Conservation (phyloP, 2,113 vertebrate species). For the Rhinoptilus africanus region DNA sequence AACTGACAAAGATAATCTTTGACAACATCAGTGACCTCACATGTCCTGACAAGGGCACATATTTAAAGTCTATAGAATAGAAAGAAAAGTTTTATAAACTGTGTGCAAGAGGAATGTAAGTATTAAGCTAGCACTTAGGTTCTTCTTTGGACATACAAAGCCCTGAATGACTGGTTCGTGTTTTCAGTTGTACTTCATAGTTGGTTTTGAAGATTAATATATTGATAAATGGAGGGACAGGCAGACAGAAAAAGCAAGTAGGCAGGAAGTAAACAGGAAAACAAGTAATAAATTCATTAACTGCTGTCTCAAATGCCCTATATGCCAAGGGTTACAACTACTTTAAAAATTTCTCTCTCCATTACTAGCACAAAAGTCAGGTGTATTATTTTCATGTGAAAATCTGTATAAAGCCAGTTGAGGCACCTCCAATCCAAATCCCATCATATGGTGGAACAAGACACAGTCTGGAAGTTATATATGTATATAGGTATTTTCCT, state of each 20-base stretch:
- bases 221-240: background rate
- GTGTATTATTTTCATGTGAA: background rate
- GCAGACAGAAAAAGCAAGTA: background rate
- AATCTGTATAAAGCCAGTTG: background rate
- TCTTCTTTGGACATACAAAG: background rate
- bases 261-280: background rate
- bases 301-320: background rate
- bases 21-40: constrained; percentile 70
- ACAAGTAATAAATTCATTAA: background rate
- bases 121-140: background rate
- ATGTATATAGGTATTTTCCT: background rate
- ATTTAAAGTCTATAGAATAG: constrained; percentile 5
- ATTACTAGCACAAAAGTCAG: background rate
- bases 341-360: background rate
- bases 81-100: constrained; percentile 28
- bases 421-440: background rate
- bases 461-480: background rate
- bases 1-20: constrained; percentile 72
- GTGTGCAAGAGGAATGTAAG: background rate
- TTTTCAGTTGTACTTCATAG: background rate
- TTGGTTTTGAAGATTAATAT: background rate
- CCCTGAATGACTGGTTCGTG: background rate
- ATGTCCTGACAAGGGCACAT: constrained; percentile 66
- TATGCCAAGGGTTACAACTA: background rate
- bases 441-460: background rate